Conservation (phyloP, 2,113 vertebrate genomes). For the Mola mola region DNA sequence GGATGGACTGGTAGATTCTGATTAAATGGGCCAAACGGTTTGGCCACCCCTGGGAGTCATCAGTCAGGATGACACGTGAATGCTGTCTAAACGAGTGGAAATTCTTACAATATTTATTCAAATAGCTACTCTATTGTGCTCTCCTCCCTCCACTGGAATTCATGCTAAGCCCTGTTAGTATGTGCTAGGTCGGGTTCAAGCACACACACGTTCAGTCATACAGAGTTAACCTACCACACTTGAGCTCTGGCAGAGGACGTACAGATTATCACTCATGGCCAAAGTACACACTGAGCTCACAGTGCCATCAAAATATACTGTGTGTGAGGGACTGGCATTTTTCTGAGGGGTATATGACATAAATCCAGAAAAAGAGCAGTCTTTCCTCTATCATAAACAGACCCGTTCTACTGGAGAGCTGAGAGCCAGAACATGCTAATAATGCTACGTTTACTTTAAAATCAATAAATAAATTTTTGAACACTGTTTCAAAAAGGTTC, state of each 20-base stretch:
- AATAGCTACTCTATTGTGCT: conserved; percentile 14
- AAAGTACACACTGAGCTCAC: conserved; percentile 52
- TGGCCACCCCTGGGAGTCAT: conserved; percentile 43
- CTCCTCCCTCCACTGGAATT: conserved; percentile 48
- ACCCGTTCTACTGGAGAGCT: neutral
- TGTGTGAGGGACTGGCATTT: conserved; percentile 11
- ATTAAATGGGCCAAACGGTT: conserved; percentile 72
- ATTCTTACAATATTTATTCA: conserved; percentile 30
- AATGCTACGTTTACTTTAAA: no score
- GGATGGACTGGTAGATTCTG: conserved; percentile 59
- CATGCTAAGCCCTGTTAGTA: conserved; percentile 48
- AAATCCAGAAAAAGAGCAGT: conserved; percentile 10
- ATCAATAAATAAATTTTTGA: no score
- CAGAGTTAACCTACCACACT: conserved; percentile 56
- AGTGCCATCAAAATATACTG: conserved; percentile 18
- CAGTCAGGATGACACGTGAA: conserved; percentile 62
- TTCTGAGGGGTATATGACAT: conserved; percentile 22
- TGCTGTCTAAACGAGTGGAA: conserved; percentile 31
- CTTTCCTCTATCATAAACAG: conserved; percentile 4
- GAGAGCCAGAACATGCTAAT: conserved; percentile 1
- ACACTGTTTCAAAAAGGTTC: conserved; percentile 4
- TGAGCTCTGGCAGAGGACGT: conserved; percentile 55
- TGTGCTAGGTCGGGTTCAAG: neutral
- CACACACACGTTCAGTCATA: conserved; percentile 16
- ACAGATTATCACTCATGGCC: conserved; percentile 51